These are phyloP conservation scores for Myzus persicae DNA, from an alignment of 1,140 invertebrate genomes.

Conservation along the genomic window DNA sequence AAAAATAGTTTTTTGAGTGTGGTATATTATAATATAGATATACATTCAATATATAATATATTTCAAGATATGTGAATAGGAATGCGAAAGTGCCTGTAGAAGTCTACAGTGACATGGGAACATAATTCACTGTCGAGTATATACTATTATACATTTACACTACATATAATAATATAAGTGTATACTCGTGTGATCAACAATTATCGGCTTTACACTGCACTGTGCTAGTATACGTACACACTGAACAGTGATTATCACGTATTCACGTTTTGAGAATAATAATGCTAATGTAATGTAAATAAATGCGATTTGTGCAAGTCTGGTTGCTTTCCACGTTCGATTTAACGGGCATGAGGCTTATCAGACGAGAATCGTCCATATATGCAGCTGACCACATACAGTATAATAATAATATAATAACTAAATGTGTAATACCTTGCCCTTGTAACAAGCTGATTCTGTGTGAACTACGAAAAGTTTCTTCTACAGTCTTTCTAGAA, in stretches of 20 bases:
- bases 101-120: neutral
- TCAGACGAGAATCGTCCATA: neutral
- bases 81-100: neutral
- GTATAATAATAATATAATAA: neutral
- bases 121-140: neutral
- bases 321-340: neutral
- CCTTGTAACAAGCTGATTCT: constrained; percentile 51
- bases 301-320: constrained; percentile 16
- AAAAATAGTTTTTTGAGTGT: neutral
- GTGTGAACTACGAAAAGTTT: constrained; percentile 35
- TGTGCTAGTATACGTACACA: neutral
- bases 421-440: neutral
- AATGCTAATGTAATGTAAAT: constrained; percentile 46
- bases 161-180: too few relatives aligned
- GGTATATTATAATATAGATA: neutral
- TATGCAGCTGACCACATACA: neutral
- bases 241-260: neutral
- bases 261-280: constrained; percentile 33
- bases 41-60: neutral
- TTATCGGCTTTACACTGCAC: neutral
- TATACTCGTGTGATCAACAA: neutral
- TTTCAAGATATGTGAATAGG: neutral
- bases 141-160: too few relatives aligned
- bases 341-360: neutral
- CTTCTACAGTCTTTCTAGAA: constrained; percentile 30